Evolutionary conservation across 1,140 invertebrate genomes (phyloP).

Genomic region (Cepaea nemoralis): DNA sequence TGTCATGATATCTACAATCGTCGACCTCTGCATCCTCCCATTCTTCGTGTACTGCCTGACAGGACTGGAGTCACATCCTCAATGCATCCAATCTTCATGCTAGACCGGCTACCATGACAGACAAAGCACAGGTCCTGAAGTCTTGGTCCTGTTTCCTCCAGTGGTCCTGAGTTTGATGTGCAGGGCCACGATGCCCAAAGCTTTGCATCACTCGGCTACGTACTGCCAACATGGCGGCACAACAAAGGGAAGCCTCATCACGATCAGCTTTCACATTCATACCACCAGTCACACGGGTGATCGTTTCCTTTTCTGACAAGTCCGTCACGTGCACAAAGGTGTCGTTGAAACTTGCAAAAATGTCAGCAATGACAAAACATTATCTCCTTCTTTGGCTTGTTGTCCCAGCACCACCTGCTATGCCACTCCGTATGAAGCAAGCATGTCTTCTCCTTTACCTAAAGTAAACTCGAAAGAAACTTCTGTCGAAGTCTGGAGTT

Average conservation of each 20-base stretch:
- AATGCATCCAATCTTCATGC: too few relatives aligned
- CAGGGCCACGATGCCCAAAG: constrained; percentile 94
- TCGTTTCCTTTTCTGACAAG: constrained; percentile 98
- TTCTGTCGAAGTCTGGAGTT: too few relatives aligned
- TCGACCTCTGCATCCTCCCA: too few relatives aligned
- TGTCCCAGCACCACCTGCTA: constrained; percentile 96
- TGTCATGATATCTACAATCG: too few relatives aligned
- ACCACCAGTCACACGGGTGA: constrained; percentile 97
- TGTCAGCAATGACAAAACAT: constrained; percentile 99
- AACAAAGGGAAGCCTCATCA: constrained; percentile 99
- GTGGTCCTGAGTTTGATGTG: constrained; percentile 98
- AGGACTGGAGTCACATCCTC: too few relatives aligned
- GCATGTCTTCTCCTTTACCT: too few relatives aligned
- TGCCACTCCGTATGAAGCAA: too few relatives aligned
- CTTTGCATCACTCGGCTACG: constrained; percentile 98
- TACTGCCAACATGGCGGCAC: constrained; percentile 99
- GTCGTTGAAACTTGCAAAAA: constrained; percentile 99
- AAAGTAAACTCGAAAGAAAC: too few relatives aligned
- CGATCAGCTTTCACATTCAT: constrained; percentile 99
- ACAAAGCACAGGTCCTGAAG: too few relatives aligned
- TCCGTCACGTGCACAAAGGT: constrained; percentile 99
- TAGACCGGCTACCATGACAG: too few relatives aligned
- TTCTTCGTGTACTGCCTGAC: too few relatives aligned
- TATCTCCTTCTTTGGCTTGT: constrained; percentile 96
- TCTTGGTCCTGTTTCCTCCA: constrained; percentile 95